Conservation (phyloP, 2,797 vertebrate genomes). For the Sarcoramphus papa region DNA sequence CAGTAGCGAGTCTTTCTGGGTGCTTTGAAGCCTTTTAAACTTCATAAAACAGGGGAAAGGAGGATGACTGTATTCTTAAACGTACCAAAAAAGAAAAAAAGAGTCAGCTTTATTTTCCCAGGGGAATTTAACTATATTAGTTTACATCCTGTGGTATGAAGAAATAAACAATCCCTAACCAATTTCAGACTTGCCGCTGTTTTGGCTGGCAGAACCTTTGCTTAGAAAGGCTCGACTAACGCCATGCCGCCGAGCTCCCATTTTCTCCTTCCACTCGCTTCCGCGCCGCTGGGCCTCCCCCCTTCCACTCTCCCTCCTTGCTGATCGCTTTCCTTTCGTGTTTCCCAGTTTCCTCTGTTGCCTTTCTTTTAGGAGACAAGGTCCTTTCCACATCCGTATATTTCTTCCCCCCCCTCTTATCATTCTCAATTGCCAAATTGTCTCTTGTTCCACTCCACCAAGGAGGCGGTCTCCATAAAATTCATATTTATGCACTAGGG, state of each 20-base stretch:
- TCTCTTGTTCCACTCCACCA: not conserved
- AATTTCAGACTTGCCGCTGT: conserved; percentile 43
- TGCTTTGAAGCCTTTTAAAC: not conserved
- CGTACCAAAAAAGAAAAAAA: not conserved
- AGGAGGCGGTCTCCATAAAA: not conserved
- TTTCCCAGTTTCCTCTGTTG: not conserved
- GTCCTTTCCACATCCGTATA: not conserved
- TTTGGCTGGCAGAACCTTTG: conserved; percentile 46
- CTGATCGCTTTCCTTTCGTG: not conserved
- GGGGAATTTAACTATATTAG: conserved; percentile 46
- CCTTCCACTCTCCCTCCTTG: not conserved
- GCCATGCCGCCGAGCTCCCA: not conserved
- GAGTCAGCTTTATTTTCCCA: not conserved
- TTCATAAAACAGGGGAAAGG: not conserved
- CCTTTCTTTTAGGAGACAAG: not conserved
- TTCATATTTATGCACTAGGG: not conserved
- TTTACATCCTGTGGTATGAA: conserved; percentile 62
- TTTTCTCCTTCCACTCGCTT: not conserved
- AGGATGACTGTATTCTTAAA: not conserved
- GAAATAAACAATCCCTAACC: conserved; percentile 58
- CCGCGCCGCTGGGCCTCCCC: not conserved
- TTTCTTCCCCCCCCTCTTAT: not conserved
- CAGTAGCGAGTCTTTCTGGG: not conserved
- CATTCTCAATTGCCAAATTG: not conserved
- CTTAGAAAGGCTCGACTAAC: not conserved